Evolutionary conservation across 30 jellyfish, hydroid and myxozoan genomes (phyloP).

Genomic region (Chrysaora quinquecirrha): DNA sequence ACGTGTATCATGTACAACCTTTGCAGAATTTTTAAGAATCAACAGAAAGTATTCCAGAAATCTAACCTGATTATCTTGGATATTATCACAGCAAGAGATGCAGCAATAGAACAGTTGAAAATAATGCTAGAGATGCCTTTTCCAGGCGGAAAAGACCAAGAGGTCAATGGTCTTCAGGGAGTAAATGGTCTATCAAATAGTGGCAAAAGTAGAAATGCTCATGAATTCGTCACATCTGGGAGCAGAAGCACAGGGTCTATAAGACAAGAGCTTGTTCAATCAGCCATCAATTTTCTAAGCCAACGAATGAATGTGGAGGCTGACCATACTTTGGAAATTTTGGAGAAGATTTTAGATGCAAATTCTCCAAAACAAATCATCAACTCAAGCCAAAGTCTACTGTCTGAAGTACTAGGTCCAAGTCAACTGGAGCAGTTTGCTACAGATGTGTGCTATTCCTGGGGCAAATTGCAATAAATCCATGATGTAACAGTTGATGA

Average conservation of each 20-base stretch:
- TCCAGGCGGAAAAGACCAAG: slow-evolving; percentile 9
- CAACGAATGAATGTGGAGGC: slow-evolving; percentile 25
- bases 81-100: slow-evolving; percentile 13
- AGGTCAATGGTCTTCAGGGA: not conserved
- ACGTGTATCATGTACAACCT: slow-evolving; percentile 12
- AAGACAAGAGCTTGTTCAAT: slow-evolving; percentile 19
- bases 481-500: slow-evolving; percentile 12
- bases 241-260: slow-evolving; percentile 11
- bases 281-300: slow-evolving; percentile 35
- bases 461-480: slow-evolving; percentile 21
- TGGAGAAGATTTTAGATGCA: slow-evolving; percentile 31
- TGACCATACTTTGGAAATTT: not conserved
- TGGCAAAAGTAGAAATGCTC: not conserved
- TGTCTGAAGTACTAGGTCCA: slow-evolving; percentile 10
- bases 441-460: slow-evolving; percentile 27
- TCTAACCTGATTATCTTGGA: slow-evolving; percentile 14
- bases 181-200: not conserved
- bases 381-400: slow-evolving; percentile 15
- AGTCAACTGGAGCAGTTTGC: slow-evolving; percentile 14
- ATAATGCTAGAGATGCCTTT: slow-evolving; percentile 17
- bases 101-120: slow-evolving; percentile 17
- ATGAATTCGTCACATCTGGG: slow-evolving; percentile 1
- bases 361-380: not conserved
- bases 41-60: slow-evolving; percentile 12
- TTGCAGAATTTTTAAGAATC: slow-evolving; percentile 18